Evolutionary conservation across 2,113 vertebrate genomes (phyloP), one percentile per base, ranked within the genome.

Genomic region (Oryzias celebensis): DNA sequence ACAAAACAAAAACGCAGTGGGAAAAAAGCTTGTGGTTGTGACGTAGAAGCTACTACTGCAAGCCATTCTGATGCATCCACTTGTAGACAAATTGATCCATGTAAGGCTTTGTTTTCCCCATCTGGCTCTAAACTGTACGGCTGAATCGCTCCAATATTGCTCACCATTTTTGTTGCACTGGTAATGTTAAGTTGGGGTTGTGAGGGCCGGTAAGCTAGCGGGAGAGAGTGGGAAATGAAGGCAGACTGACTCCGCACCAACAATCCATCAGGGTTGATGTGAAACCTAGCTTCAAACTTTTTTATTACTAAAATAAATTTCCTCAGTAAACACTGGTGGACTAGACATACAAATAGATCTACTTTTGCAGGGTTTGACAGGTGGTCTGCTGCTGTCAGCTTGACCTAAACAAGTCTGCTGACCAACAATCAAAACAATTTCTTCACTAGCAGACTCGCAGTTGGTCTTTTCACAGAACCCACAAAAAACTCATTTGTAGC

Each of bases 271-370:
- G 65, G 22, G 44, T 46, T 62, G 63, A 76, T 7, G 16, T 62
- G 48, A 56, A 72, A 65, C 54, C 60, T 18, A 28, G 46, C 72
- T 62, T 59, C 60, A 55, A 64, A 73, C 62, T 14, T 72, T 82
- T 77, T 82, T 65, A 72, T 70, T 64, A 55, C 36, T 73, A 73
- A 75, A 68, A n/a, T 62, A 71, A 57, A 80, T 77, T 65, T 70
- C 78, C 72, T 68, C 23, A 59, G 46, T 67, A 56, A 77, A 78
- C 55, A 78, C 72, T 75, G 62, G 47, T 51, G 63, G 17, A 41
- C 45, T 52, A 58, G 50, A 3, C n/a, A 45, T 51, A 61, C 53
- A 42, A 66, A 46, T 55, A 67, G 16, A 58, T 18, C 36, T 62
- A 50, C 63, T 58, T 54, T 28, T 68, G 53, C 43, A 75, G 70